Conservation (phyloP, 1,140 invertebrate genomes). For the Helicoverpa zea region DNA sequence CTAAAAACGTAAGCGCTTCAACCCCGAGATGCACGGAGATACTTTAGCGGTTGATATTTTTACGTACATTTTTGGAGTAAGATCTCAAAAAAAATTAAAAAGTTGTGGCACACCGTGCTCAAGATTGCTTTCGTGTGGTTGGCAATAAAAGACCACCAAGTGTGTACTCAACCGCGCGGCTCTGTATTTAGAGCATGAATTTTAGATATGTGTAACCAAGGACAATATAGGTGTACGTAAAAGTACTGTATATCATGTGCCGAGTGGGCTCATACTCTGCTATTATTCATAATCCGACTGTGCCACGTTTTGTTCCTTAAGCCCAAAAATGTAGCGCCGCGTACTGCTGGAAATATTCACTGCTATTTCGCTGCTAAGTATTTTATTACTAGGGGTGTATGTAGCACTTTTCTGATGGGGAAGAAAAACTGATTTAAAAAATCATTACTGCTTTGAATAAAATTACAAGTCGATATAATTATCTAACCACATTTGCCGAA, state of each 20-base stretch:
- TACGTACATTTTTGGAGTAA: constrained; percentile 19
- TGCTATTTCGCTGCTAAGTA: constrained; percentile 14
- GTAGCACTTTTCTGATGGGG: neutral
- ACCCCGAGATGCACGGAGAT: constrained; percentile 1
- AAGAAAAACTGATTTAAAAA: too few relatives aligned
- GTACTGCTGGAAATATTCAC: constrained; percentile 15
- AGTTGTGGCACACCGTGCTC: constrained; percentile 13
- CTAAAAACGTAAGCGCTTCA: neutral
- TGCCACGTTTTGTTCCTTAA: constrained; percentile 29
- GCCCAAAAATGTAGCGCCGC: constrained; percentile 14
- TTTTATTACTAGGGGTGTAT: neutral
- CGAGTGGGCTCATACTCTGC: constrained; percentile 43
- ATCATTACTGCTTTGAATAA: neutral
- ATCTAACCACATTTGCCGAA: neutral
- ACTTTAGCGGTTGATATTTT: constrained; percentile 27
- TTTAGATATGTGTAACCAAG: constrained; percentile 69
- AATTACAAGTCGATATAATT: neutral
- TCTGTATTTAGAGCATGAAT: constrained; percentile 74
- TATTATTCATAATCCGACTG: constrained; percentile 52
- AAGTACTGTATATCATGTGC: constrained; percentile 47
- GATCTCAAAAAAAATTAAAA: constrained; percentile 34
- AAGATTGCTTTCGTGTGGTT: constrained; percentile 65
- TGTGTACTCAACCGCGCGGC: constrained; percentile 61
- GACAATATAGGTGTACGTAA: constrained; percentile 55
- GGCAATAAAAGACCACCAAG: constrained; percentile 69